Evolutionary conservation across 37 sponge, comb jelly and placozoan genomes (phyloP).

Genomic region (Cladorhizidae sp.): DNA sequence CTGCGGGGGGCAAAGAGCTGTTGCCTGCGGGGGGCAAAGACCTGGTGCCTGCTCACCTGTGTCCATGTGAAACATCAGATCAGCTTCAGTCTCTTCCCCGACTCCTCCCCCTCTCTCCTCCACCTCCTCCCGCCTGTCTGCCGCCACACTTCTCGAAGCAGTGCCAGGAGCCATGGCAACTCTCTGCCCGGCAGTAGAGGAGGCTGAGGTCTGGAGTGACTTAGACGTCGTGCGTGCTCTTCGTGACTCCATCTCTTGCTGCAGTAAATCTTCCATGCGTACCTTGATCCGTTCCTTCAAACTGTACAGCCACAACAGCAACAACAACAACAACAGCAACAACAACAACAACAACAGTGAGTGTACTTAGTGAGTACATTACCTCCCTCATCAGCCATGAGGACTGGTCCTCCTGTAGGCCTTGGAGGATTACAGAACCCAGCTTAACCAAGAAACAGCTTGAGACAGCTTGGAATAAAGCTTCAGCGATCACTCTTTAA

Average conservation of each 20-base stretch:
- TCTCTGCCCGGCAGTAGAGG: not conserved
- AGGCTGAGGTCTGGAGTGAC: not conserved
- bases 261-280: constrained; percentile 50
- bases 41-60: constrained; percentile 25
- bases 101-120: not conserved
- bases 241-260: constrained; percentile 23
- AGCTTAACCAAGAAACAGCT: no score
- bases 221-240: not conserved
- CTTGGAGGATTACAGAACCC: no score
- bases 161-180: not conserved
- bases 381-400: no score
- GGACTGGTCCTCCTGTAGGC: no score
- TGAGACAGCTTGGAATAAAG: no score
- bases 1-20: no score
- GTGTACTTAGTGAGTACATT: no score
- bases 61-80: constrained; percentile 44
- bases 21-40: no score
- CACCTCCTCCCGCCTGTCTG: not conserved
- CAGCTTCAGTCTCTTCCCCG: constrained; percentile 29
- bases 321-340: no score
- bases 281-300: constrained; percentile 64
- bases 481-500: no score
- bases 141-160: not conserved
- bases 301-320: constrained; percentile 16
- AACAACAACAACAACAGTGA: no score